Percentiles rank a stretch among this genome's conserved stretches.
Evolutionary conservation across 2,113 vertebrate genomes (phyloP).

Genomic region (Nesogale talazaci): DNA sequence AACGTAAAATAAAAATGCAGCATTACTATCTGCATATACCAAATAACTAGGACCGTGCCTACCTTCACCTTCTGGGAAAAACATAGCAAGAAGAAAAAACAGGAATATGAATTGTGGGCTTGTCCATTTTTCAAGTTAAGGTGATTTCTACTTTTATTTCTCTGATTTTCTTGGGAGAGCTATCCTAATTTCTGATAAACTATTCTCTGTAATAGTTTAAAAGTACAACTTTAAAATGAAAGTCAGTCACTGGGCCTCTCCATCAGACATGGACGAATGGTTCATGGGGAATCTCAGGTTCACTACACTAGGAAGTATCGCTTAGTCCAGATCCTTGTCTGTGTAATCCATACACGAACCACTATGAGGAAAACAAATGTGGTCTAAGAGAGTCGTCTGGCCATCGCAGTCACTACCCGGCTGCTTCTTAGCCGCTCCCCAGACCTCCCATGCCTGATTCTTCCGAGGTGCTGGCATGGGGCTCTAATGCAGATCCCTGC

Average conservation of each 20-base stretch:
- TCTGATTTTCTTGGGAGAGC: too few species aligned
- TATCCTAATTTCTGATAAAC: too few species aligned
- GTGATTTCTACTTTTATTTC: too few species aligned
- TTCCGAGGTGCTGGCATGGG: background rate
- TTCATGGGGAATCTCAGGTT: background rate
- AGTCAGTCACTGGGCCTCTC: background rate
- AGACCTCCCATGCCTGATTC: background rate
- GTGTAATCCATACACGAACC: background rate
- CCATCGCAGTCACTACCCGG: background rate
- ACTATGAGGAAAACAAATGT: background rate
- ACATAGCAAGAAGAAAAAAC: background rate
- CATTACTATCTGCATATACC: background rate
- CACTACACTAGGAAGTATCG: background rate
- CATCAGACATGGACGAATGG: fast-evolving
- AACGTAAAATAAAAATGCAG: background rate
- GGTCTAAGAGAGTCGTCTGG: background rate
- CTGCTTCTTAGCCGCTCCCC: too few species aligned
- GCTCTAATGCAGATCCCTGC: background rate
- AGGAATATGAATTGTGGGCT: background rate
- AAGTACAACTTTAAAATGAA: too few species aligned
- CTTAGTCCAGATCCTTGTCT: background rate
- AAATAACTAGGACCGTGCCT: background rate
- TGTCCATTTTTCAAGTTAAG: background rate
- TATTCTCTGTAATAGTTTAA: too few species aligned
- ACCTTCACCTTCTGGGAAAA: background rate